Evolutionary conservation across 2,888 invertebrate species (phyloP), one percentile per base, ranked within the genome.

Genomic region (Scaptomyza caliginosa): DNA sequence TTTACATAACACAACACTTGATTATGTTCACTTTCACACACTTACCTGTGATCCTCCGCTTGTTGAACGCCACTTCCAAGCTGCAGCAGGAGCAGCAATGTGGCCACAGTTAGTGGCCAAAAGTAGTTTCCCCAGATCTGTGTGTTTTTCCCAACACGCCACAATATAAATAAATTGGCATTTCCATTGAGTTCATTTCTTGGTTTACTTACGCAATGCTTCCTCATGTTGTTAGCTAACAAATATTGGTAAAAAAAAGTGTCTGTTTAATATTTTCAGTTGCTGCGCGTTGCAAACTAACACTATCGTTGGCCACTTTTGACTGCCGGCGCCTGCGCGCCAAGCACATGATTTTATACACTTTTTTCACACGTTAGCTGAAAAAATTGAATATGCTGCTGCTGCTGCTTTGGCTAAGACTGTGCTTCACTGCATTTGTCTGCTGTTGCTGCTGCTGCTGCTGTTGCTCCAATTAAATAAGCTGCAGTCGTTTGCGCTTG

Each of bases 261-360:
- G 16, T 34, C 2, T 36, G 8, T 67, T 45, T 66, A n/a, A n/a
- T 56, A 42, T 23, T 46, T 4, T 24, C 24, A 30, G 62, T 36
- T 19, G 4, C 2, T 32, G 28, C 16, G 30, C 32, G 32, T 50
- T 7, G 10, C 16, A 26, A 19, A 23, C 32, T 38, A 52, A 51
- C 58, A 58, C 71, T 74, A 51, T n/a, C 78, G 67, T 48, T 66
- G 40, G 58, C 60, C 38, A 76, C 59, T 65, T 43, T 74, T 62
- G 69, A 82, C 87, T 82, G 85, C 56, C 66, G 81, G 81, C 81
- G 81, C 72, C 77, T 75, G 87, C 81, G 81, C 78, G 75, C 48
- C 74, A 82, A 81, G 43, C 85, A 82, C 81, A 28, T 81, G 55
- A 75, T 81, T 82, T 81, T 82, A 82, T 82, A 86, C 81, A 80